Evolutionary conservation across 2,113 vertebrate genomes (phyloP).

Genomic region (Benitochromis conjunctus): DNA sequence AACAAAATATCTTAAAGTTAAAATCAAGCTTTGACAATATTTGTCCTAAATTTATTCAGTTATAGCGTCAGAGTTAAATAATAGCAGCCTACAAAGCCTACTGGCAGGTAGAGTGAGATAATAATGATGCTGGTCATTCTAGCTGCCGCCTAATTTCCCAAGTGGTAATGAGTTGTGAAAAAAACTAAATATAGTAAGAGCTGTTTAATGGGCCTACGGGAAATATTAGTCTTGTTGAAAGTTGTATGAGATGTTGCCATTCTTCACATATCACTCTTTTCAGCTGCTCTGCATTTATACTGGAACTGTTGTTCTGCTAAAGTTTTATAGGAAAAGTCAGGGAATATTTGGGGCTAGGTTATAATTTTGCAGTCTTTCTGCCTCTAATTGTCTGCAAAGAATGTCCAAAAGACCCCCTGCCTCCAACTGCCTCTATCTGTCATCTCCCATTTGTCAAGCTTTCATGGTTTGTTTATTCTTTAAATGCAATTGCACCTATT

Average conservation of each 20-base stretch:
- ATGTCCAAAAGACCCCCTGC: neutral
- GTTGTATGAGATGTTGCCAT: neutral
- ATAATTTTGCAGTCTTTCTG: neutral
- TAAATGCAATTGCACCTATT: conserved; percentile 60
- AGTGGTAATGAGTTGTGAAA: no score
- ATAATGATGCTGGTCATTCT: neutral
- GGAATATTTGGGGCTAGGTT: neutral
- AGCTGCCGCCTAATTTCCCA: neutral
- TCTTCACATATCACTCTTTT: neutral
- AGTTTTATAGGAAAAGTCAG: neutral
- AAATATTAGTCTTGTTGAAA: neutral
- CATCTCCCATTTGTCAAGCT: conserved; percentile 53
- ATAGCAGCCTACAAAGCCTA: neutral
- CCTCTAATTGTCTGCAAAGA: neutral
- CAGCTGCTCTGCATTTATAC: neutral
- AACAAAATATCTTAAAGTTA: neutral
- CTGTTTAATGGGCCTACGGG: neutral
- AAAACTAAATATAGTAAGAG: neutral
- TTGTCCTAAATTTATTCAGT: neutral
- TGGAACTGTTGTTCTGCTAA: no score
- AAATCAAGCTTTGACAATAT: neutral
- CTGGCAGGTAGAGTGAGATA: neutral
- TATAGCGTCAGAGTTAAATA: neutral
- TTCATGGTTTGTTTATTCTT: conserved; percentile 63
- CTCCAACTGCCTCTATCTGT: neutral